Evolutionary conservation across 2,113 vertebrate species (phyloP).

Genomic region (Percina caprodes): DNA sequence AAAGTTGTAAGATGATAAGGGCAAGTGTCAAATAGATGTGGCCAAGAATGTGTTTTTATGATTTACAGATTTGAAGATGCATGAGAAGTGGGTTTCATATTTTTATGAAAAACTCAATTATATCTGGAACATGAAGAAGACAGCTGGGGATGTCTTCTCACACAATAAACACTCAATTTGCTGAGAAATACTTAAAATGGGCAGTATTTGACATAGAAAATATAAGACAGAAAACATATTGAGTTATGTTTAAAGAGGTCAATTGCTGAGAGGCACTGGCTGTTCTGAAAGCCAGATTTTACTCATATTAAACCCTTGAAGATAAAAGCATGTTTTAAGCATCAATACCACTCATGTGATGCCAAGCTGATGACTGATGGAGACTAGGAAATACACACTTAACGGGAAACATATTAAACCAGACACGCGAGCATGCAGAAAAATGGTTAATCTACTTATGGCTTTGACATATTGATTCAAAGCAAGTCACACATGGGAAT

Average conservation of each 20-base stretch:
- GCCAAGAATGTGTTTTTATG: neutral
- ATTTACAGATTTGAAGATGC: neutral
- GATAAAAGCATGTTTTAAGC: neutral
- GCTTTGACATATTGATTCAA: conserved; percentile 14
- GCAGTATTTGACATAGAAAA: conserved; percentile 17
- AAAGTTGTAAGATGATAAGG: conserved; percentile 2
- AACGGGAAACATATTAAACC: neutral
- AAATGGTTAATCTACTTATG: neutral
- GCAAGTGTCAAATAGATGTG: neutral
- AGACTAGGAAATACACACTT: neutral
- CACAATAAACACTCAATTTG: neutral
- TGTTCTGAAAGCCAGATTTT: conserved; percentile 26
- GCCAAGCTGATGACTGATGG: neutral
- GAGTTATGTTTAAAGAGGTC: conserved; percentile 17
- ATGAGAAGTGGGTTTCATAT: neutral
- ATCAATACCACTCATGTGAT: neutral
- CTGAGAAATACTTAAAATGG: conserved; percentile 4
- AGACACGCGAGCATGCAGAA: neutral
- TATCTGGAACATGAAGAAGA: neutral
- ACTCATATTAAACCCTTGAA: conserved; percentile 23
- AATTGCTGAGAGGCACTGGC: conserved; percentile 15
- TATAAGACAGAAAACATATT: conserved; percentile 13
- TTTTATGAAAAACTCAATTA: neutral
- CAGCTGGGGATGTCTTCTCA: neutral
- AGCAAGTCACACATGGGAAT: neutral